Percentiles rank a stretch among this genome's conserved stretches.
These are phyloP conservation scores for Lasioglossum lativentre DNA, from an alignment of 2,888 invertebrate genomes.

Conservation along the genomic window DNA sequence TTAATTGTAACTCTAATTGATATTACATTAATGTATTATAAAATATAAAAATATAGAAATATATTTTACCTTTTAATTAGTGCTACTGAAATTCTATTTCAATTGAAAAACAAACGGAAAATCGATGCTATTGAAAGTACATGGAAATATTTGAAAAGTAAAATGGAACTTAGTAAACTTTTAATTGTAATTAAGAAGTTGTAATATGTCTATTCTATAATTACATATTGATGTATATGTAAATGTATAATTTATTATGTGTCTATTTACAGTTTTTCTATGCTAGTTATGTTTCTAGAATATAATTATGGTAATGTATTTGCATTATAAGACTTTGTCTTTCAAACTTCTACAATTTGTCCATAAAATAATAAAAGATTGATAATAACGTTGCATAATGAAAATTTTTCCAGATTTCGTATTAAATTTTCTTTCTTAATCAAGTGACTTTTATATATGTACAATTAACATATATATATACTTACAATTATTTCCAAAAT, in stretches of 20 bases:
- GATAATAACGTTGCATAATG: constrained; percentile 51
- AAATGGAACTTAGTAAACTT: constrained; percentile 61
- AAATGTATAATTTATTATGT: constrained; percentile 55
- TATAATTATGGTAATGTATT: constrained; percentile 35
- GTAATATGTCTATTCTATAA: constrained; percentile 40
- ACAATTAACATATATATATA: neutral
- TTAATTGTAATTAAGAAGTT: constrained; percentile 48
- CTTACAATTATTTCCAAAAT: constrained; percentile 8
- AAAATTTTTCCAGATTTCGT: constrained; percentile 17
- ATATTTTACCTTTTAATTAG: constrained; percentile 32
- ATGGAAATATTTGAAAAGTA: constrained; percentile 10
- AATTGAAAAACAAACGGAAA: constrained; percentile 22
- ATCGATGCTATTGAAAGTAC: constrained; percentile 26
- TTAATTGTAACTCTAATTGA: constrained; percentile 32
- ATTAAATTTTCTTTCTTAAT: constrained; percentile 22
- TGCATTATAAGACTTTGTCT: constrained; percentile 46
- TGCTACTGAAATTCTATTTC: constrained; percentile 24
- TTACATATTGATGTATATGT: constrained; percentile 39
- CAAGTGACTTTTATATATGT: constrained; percentile 9
- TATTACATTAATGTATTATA: constrained; percentile 42
- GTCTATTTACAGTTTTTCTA: constrained; percentile 61
- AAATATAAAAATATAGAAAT: constrained; percentile 15
- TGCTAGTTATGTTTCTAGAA: constrained; percentile 46
- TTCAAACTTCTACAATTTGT: constrained; percentile 47
- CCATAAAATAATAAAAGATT: constrained; percentile 37